Evolutionary conservation across 2,113 vertebrate genomes (phyloP).

Genomic region (Plotosus lineatus): DNA sequence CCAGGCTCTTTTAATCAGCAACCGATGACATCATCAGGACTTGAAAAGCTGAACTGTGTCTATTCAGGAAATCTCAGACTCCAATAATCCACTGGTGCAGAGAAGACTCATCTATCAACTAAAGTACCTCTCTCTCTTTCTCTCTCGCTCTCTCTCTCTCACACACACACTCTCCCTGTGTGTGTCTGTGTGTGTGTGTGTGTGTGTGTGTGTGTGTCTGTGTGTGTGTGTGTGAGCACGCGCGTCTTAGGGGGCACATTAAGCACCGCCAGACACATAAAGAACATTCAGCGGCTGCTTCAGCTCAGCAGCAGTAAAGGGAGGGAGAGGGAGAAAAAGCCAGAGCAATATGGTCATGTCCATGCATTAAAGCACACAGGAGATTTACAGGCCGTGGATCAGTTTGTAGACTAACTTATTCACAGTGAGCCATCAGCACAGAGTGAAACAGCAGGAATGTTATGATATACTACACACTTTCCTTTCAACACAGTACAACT

Average conservation of each 20-base stretch:
- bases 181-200: conserved; percentile 23
- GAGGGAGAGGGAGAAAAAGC: background rate
- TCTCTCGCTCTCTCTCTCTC: too few relatives aligned
- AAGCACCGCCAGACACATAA: conserved; percentile 85
- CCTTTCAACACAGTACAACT: background rate
- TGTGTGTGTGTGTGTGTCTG: conserved; percentile 39
- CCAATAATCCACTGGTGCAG: conserved; percentile 31
- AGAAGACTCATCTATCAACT: conserved; percentile 44
- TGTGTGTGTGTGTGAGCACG: conserved; percentile 36
- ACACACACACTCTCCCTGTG: too few relatives aligned
- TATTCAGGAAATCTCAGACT: conserved; percentile 37
- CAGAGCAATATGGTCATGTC: conserved; percentile 40
- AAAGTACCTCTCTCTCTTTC: conserved; percentile 31
- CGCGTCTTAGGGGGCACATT: conserved; percentile 68
- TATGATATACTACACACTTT: conserved; percentile 37
- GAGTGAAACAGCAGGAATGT: conserved; percentile 35
- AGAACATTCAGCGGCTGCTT: conserved; percentile 82
- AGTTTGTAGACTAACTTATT: conserved; percentile 46
- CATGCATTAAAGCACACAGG: conserved; percentile 31
- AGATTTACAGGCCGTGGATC: conserved; percentile 52
- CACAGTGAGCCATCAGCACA: conserved; percentile 39
- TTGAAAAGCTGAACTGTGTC: background rate
- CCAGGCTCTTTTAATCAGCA: background rate
- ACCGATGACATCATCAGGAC: conserved; percentile 30
- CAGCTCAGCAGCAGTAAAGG: conserved; percentile 32